Conservation (phyloP, 23 tunicate species). For the Trididemnum miniatum region DNA sequence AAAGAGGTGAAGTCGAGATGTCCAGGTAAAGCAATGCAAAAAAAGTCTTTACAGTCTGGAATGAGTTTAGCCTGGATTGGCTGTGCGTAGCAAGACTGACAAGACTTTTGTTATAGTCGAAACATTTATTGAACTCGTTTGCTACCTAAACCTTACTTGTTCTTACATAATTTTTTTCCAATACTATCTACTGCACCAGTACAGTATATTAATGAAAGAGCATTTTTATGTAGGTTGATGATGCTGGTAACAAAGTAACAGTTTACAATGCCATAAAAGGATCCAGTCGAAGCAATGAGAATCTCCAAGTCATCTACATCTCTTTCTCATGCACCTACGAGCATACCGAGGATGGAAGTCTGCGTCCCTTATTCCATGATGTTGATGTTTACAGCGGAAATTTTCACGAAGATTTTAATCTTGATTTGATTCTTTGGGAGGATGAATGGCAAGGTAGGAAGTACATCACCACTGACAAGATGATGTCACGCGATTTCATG, state of each 20-base stretch:
- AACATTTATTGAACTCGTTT: no score
- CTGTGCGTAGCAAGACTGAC: no score
- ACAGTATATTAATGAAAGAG: no score
- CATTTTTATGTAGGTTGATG: neutral
- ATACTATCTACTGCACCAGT: no score
- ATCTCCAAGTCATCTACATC: constrained; percentile 26
- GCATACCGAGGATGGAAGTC: neutral
- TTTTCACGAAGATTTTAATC: constrained; percentile 7
- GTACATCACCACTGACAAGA: constrained; percentile 4
- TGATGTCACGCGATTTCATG: neutral
- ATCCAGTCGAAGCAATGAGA: neutral
- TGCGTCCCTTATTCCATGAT: constrained; percentile 5
- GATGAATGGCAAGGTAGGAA: neutral
- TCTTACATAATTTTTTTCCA: no score
- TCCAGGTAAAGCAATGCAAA: no score
- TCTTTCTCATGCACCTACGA: constrained; percentile 11
- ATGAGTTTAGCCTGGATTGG: no score
- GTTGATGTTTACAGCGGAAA: constrained; percentile 25
- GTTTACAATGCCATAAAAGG: constrained; percentile 21
- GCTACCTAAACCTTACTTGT: no score
- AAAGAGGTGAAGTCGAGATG: no score
- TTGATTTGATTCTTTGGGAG: neutral
- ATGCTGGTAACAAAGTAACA: neutral
- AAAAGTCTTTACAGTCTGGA: no score
- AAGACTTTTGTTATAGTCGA: no score